Base-by-base conservation (phyloP, 2,888 invertebrate species). In the Ormyrus rosae region DNA sequence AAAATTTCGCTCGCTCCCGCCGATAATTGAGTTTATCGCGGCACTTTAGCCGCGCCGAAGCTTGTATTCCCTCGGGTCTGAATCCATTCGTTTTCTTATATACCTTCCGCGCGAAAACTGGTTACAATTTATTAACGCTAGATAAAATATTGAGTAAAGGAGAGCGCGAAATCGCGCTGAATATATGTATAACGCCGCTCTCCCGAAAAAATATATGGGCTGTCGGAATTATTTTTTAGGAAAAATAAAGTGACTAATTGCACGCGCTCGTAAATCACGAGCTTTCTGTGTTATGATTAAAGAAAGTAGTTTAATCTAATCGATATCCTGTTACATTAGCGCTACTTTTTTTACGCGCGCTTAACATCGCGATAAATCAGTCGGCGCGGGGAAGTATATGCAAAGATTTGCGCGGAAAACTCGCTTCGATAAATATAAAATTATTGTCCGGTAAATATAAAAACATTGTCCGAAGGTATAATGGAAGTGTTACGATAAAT, bases 11-110 rank as follows among this genome's bases (percentile, higher is more conserved):
- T 51, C 50, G 46, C 34, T 45, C 3, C 34, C 34, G 13, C 48
- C 19, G 48, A 63, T 73, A 78, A 78, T 78, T 73, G 56, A 79
- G 56, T 73, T 79, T 63, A 63, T 79, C 56, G 73, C 58, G 19
- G 55, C 55, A 68, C 72, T 78, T 75, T 53, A 48, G 34, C 10
- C 50, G 13, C 61, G 45, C 46, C 34, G 46, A 63, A 11, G 71
- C 19, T 34, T 19, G 13, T 58, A 58, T 48, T 48, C 10, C 58
- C 11, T 11, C 10, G 45, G 8, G 50, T 11, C n/a, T 11, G 61
- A 34, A 34, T 51, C 50, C 34, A 45, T 10, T 13, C 6, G 11
- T 9, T 64, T 56, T 55, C 13, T 55, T 6, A 55, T 6, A 55
- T 55, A 4, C 48, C 10, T 50, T 58, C 51, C 6, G 7, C 6